phyloP scores from a whole-genome alignment of 2,113 vertebrate species.

The Motacilla alba region DNA sequence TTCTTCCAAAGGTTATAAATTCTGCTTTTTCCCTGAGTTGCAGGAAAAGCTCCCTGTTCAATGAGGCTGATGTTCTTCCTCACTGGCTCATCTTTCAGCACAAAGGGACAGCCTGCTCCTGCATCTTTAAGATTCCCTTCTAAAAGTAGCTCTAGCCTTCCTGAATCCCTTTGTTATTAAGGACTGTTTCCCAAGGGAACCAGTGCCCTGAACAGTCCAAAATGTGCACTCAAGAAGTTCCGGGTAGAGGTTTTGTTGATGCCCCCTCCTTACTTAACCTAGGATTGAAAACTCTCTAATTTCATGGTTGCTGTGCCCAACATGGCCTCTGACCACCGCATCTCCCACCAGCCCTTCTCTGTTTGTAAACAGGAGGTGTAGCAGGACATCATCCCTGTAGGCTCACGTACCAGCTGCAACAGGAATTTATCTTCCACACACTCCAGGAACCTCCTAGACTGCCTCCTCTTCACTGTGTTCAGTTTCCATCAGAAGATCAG shows the following conservation, averaged over 20 bases:
- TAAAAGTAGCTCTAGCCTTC: background rate
- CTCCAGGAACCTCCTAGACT: background rate
- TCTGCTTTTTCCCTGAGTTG: accelerated
- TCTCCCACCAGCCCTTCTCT: background rate
- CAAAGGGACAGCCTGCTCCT: background rate
- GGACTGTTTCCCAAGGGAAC: background rate
- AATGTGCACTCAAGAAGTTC: background rate
- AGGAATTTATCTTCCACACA: background rate
- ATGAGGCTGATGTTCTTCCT: background rate
- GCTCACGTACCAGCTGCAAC: background rate
- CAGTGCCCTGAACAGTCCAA: background rate
- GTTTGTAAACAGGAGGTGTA: background rate
- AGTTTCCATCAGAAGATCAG: background rate
- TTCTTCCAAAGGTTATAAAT: background rate
- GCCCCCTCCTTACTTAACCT: background rate
- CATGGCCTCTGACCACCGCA: accelerated
- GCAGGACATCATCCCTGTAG: background rate
- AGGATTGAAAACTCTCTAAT: background rate
- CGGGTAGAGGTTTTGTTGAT: background rate
- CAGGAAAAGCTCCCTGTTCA: background rate
- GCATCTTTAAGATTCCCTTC: background rate
- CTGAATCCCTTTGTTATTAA: no score
- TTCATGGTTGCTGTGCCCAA: background rate
- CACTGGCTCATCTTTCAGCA: background rate
- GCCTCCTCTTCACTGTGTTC: background rate